Conservation (phyloP, 2,113 vertebrate species). For the Charina bottae region DNA sequence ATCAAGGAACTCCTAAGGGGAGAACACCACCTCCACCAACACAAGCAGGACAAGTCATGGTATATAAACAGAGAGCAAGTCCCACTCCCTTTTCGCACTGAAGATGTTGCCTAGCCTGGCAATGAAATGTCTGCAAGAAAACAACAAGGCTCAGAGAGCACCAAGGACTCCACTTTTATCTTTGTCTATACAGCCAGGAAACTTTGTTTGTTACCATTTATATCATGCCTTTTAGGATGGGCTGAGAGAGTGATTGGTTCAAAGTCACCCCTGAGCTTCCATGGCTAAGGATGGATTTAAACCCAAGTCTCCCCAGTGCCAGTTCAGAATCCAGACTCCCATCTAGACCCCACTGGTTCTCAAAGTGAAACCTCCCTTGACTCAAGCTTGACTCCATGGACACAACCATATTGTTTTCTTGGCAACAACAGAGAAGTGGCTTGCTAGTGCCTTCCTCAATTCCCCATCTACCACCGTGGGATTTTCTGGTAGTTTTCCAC, state of each 20-base stretch:
- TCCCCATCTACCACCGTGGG: neutral
- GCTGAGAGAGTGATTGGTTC: neutral
- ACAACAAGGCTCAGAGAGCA: too few relatives aligned
- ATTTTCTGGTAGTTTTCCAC: neutral
- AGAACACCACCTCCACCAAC: too few relatives aligned
- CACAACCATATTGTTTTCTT: neutral
- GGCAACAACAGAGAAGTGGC: neutral
- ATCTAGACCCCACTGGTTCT: neutral
- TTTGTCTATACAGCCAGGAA: neutral
- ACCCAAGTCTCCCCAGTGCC: neutral
- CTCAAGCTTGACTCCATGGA: neutral
- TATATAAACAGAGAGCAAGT: too few relatives aligned
- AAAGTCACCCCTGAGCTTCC: neutral
- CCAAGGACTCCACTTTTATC: too few relatives aligned
- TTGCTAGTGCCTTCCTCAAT: neutral
- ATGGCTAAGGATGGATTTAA: neutral
- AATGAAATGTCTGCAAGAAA: too few relatives aligned
- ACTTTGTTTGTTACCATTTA: neutral
- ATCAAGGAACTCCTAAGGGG: too few relatives aligned
- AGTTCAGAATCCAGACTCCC: neutral
- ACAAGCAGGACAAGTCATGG: too few relatives aligned
- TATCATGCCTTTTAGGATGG: neutral
- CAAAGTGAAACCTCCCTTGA: neutral
- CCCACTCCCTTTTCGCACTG: too few relatives aligned
- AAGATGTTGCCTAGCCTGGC: too few relatives aligned